Conservation (phyloP, 30 jellyfish, hydroid and myxozoan species). For the Chrysaora quinquecirrha region DNA sequence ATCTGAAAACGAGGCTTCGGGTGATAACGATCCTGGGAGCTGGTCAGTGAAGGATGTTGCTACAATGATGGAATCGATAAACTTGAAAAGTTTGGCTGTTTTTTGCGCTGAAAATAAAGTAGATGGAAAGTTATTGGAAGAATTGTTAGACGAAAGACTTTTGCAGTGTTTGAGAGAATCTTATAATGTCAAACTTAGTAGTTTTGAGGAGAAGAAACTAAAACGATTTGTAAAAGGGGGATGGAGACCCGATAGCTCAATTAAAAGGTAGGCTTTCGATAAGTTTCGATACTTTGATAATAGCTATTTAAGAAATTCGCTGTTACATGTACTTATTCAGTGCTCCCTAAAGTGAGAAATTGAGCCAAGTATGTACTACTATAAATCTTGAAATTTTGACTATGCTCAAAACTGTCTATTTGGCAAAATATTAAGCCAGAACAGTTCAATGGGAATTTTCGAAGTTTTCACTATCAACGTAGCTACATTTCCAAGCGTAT, state of each 20-base stretch:
- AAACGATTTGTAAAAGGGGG: slow-evolving; percentile 40
- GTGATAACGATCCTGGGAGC: not conserved
- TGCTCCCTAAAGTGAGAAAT: no score
- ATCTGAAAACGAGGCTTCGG: slow-evolving; percentile 22
- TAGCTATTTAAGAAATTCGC: no score
- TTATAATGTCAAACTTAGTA: slow-evolving; percentile 24
- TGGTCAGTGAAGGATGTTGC: slow-evolving; percentile 59
- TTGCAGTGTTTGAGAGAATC: slow-evolving; percentile 31
- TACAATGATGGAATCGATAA: slow-evolving; percentile 21
- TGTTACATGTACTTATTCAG: no score
- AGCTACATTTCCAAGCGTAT: no score
- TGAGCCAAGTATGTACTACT: no score
- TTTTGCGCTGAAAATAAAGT: slow-evolving; percentile 54
- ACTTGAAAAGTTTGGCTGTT: slow-evolving; percentile 44
- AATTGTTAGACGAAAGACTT: slow-evolving; percentile 13
- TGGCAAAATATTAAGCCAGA: no score
- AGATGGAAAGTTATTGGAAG: slow-evolving; percentile 60
- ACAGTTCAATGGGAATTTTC: no score
- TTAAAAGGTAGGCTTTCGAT: slow-evolving; percentile 5
- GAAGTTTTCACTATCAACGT: no score
- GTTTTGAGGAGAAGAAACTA: slow-evolving; percentile 54
- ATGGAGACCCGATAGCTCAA: slow-evolving; percentile 70
- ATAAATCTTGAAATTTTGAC: no score
- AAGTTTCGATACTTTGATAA: not conserved
- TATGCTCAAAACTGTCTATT: no score